phyloP scores from a whole-genome alignment of 2,113 vertebrate species.

The Orycteropus afer region DNA sequence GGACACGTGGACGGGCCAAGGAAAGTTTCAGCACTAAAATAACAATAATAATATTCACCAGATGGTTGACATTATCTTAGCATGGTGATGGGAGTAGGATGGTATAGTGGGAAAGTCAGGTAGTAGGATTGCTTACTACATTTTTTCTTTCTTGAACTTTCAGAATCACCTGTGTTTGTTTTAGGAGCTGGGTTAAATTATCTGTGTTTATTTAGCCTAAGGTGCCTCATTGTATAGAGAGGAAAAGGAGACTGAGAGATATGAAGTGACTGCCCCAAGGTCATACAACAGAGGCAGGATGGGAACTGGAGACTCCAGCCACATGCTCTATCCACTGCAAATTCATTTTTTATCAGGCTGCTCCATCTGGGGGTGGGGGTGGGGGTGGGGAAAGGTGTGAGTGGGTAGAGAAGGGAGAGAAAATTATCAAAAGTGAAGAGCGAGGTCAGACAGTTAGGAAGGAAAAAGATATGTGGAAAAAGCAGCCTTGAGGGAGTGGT shows the following conservation, averaged over 20 bases:
- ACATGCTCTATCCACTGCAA: not conserved
- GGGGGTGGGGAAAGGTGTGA: not conserved
- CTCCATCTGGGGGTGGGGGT: not conserved
- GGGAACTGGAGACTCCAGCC: constrained; percentile 21
- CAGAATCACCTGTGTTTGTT: constrained; percentile 39
- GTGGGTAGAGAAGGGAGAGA: not conserved
- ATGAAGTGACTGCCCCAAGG: constrained; percentile 35
- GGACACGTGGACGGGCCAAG: not conserved
- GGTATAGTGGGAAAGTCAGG: not conserved
- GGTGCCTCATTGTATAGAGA: not conserved
- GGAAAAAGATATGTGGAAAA: not conserved
- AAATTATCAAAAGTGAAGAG: not conserved
- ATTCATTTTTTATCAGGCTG: constrained; percentile 8
- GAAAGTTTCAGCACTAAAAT: constrained; percentile 44
- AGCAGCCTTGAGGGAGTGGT: not conserved
- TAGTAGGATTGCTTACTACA: not conserved
- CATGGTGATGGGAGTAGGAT: not conserved
- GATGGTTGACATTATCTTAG: constrained; percentile 58
- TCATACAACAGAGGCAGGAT: constrained; percentile 45
- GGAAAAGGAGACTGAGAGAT: constrained; percentile 36
- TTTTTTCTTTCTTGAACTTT: constrained; percentile 39
- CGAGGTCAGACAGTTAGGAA: not conserved
- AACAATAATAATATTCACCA: constrained; percentile 37
- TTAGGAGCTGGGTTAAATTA: constrained; percentile 61
- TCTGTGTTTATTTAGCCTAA: constrained; percentile 24